Conservation (phyloP, 2,888 invertebrate genomes). For the Lampropteryx suffumata region DNA sequence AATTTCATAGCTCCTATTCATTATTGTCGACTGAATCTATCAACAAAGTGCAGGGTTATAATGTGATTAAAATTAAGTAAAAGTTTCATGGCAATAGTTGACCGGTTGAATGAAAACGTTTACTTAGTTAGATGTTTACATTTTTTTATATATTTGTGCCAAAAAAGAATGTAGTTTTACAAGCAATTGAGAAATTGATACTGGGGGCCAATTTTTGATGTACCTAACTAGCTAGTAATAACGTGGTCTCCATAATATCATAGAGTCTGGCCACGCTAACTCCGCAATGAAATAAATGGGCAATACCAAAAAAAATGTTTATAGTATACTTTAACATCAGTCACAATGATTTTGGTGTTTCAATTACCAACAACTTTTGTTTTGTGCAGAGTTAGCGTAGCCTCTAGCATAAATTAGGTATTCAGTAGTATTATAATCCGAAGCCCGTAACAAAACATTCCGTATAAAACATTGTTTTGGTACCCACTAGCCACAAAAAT, state of each 20-base stretch:
- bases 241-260: background rate
- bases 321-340: no score
- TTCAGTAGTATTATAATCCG: no score
- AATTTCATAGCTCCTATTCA: slow-evolving; percentile 4
- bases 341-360: no score
- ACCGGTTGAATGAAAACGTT: background rate
- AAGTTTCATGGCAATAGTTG: slow-evolving; percentile 9
- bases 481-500: no score
- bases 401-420: no score
- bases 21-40: slow-evolving; percentile 22
- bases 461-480: no score
- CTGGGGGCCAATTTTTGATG: slow-evolving; percentile 10
- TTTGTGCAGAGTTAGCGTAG: no score
- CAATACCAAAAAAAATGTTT: no score
- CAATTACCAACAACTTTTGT: no score
- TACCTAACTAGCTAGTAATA: background rate
- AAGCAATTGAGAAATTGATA: background rate
- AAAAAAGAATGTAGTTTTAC: slow-evolving; percentile 12
- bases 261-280: background rate
- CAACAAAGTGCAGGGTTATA: slow-evolving; percentile 26
- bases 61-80: slow-evolving; percentile 24
- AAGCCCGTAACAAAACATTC: no score
- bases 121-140: slow-evolving; percentile 6
- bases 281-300: no score
- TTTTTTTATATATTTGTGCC: slow-evolving; percentile 15